Evolutionary conservation across 1,140 invertebrate species (phyloP).

Genomic region (Orchesella cincta): DNA sequence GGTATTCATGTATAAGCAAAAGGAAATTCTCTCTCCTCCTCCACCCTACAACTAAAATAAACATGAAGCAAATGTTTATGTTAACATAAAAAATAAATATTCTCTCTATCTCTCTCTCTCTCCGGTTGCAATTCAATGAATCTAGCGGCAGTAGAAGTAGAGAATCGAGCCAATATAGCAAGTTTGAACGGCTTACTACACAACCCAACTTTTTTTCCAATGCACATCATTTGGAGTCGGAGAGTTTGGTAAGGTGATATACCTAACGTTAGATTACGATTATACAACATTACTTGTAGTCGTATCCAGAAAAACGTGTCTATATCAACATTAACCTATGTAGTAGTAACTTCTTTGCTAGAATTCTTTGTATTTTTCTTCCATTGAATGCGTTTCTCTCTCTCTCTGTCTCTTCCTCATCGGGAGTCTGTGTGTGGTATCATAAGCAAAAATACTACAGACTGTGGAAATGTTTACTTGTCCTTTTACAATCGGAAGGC

Average conservation of each 20-base stretch:
- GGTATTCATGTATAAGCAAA: not conserved
- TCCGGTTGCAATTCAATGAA: constrained; percentile 30
- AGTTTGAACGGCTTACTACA: too few relatives aligned
- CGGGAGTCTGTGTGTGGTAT: constrained; percentile 10
- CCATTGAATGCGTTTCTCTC: not conserved
- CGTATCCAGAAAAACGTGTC: too few relatives aligned
- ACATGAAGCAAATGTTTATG: constrained; percentile 51
- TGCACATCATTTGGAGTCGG: too few relatives aligned
- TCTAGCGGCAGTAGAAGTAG: too few relatives aligned
- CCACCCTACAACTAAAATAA: constrained; percentile 46
- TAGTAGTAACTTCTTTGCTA: too few relatives aligned
- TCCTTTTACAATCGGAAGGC: too few relatives aligned
- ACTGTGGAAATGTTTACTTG: not conserved
- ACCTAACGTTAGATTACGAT: too few relatives aligned
- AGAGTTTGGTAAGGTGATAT: too few relatives aligned
- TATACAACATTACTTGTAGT: too few relatives aligned
- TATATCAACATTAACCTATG: too few relatives aligned
- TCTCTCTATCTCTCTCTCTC: constrained; percentile 44
- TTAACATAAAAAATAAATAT: constrained; percentile 51
- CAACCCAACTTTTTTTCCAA: too few relatives aligned
- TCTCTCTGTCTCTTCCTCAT: not conserved
- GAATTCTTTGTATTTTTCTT: too few relatives aligned
- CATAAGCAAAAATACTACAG: not conserved
- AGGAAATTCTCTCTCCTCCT: constrained; percentile 12
- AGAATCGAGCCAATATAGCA: not conserved